Evolutionary conservation across 2,888 invertebrate genomes (phyloP).

Genomic region (Erebia epiphron): DNA sequence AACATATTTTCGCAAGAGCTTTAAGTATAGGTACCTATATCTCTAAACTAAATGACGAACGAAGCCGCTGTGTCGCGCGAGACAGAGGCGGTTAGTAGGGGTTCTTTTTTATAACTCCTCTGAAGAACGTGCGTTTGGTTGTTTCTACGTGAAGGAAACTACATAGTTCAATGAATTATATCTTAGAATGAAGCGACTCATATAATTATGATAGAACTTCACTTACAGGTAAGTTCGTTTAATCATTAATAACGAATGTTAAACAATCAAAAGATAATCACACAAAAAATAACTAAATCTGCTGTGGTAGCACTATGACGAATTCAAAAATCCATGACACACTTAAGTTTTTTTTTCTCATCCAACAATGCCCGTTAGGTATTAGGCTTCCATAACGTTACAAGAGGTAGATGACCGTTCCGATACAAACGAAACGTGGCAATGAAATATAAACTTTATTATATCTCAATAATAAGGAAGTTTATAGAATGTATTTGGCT

Average conservation of each 20-base stretch:
- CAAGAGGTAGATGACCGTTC: constrained; percentile 67
- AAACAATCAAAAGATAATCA: constrained; percentile 4
- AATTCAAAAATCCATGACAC: constrained; percentile 27
- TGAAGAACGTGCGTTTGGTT: no score
- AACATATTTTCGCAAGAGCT: no score
- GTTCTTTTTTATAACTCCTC: no score
- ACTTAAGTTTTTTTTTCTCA: constrained; percentile 54
- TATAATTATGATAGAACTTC: no score
- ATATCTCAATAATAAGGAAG: constrained; percentile 13
- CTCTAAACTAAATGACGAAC: no score
- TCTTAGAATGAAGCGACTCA: no score
- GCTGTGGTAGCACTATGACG: constrained; percentile 6
- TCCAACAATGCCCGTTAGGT: constrained; percentile 53
- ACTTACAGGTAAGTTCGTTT: no score
- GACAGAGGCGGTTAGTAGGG: no score
- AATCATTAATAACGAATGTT: not conserved
- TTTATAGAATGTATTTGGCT: constrained; percentile 1
- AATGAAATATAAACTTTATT: constrained; percentile 40
- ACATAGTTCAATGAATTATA: no score
- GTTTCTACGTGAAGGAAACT: no score
- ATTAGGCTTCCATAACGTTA: constrained; percentile 63
- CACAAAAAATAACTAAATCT: not conserved
- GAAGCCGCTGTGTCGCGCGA: no score
- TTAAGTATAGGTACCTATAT: no score
- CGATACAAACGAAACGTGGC: constrained; percentile 35